Conservation (phyloP, 2,113 vertebrate genomes). For the Camelus dromedarius region DNA sequence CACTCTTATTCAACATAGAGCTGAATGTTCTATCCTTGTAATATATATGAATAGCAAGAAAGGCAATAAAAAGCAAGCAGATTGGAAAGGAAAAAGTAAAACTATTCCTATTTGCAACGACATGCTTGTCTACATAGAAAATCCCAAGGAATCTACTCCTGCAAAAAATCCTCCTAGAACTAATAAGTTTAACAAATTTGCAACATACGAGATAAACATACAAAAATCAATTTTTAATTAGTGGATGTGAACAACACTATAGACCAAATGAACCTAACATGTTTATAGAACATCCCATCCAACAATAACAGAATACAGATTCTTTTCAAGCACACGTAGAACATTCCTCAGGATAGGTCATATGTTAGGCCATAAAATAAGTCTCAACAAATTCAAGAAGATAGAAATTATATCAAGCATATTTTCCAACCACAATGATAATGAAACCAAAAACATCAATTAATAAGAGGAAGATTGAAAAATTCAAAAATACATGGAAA, state of each 20-base stretch:
- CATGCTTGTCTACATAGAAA: neutral
- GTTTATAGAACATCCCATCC: neutral
- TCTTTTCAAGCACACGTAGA: neutral
- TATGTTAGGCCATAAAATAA: neutral
- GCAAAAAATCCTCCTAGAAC: neutral
- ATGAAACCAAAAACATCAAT: neutral
- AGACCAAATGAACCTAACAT: neutral
- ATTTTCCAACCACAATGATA: neutral
- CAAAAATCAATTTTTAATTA: neutral
- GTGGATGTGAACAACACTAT: neutral
- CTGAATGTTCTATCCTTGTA: neutral
- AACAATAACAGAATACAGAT: neutral
- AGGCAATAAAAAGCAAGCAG: neutral
- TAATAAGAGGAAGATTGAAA: neutral
- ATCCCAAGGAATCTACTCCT: neutral
- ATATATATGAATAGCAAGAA: neutral
- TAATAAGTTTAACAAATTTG: neutral
- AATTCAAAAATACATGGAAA: neutral
- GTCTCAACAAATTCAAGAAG: neutral
- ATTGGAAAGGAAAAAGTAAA: neutral
- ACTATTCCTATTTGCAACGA: neutral
- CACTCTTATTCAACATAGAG: neutral
- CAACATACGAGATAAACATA: neutral
- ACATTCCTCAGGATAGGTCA: neutral
- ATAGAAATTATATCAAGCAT: neutral